phyloP scores from a whole-genome alignment of 2,888 invertebrate species.

The Pardosa pseudoannulata region DNA sequence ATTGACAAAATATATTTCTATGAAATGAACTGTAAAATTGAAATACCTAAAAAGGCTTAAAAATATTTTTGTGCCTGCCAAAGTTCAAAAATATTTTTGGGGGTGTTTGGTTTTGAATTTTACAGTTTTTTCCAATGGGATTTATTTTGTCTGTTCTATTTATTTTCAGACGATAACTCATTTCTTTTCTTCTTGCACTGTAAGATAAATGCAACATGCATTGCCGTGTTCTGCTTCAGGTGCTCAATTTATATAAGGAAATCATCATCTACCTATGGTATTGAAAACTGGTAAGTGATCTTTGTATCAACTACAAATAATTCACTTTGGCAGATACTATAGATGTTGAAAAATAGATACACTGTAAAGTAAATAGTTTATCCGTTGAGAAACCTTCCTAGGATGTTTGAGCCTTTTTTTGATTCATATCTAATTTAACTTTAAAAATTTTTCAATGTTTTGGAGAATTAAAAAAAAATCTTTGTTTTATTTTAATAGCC shows the following conservation, averaged over 20 bases:
- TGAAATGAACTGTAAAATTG: neutral
- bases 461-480: too few relatives aligned
- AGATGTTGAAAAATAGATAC: constrained; percentile 18
- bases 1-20: neutral
- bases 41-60: neutral
- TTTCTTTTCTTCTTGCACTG: neutral
- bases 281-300: constrained; percentile 42
- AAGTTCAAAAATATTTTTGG: neutral
- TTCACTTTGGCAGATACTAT: constrained; percentile 17
- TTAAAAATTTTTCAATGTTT: too few relatives aligned
- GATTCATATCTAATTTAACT: too few relatives aligned
- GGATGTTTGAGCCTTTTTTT: too few relatives aligned
- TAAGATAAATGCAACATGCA: neutral
- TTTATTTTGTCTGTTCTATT: neutral
- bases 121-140: neutral
- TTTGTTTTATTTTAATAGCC: too few relatives aligned
- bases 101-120: neutral
- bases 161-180: neutral
- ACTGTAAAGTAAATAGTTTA: too few relatives aligned
- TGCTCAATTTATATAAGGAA: constrained; percentile 54
- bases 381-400: too few relatives aligned
- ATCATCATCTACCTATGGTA: neutral
- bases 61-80: neutral
- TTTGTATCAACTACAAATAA: constrained; percentile 59
- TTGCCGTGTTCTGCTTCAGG: constrained; percentile 38